Conservation (phyloP, 1,140 invertebrate genomes). For the Heliconius nattereri region DNA sequence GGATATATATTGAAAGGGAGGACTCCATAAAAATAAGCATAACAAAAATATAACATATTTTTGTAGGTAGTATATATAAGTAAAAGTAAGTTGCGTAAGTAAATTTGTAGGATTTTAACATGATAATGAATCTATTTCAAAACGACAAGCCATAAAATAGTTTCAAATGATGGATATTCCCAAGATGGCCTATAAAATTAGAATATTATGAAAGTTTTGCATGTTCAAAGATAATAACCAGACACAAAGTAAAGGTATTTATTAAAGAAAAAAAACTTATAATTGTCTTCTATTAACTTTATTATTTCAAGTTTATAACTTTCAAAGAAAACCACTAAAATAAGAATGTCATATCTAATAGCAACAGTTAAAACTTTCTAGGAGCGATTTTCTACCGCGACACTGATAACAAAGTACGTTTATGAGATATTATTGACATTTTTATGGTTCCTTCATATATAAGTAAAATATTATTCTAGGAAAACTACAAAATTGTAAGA, state of each 20-base stretch:
- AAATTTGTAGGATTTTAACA: background rate
- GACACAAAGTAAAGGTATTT: constrained; percentile 6
- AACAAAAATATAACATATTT: too few relatives aligned
- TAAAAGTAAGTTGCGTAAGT: too few relatives aligned
- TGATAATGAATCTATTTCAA: constrained; percentile 7
- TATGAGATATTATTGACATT: constrained; percentile 5
- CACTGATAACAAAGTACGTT: constrained; percentile 1
- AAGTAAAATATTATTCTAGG: background rate
- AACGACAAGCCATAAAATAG: constrained; percentile 8
- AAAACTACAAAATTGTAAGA: background rate
- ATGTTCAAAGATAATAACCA: background rate
- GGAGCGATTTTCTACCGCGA: constrained; percentile 3
- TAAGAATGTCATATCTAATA: constrained; percentile 5
- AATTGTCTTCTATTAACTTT: constrained; percentile 4
- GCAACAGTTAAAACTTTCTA: background rate
- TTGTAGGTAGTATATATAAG: too few relatives aligned
- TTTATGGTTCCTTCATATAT: background rate
- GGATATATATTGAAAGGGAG: too few relatives aligned
- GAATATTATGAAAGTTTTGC: constrained; percentile 16
- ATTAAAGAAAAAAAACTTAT: constrained; percentile 5
- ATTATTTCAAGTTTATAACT: constrained; percentile 4
- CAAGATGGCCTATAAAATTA: constrained; percentile 7
- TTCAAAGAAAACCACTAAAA: constrained; percentile 8
- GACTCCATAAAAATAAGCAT: too few relatives aligned
- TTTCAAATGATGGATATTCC: constrained; percentile 8